Evolutionary conservation across 2,113 vertebrate species (phyloP), one percentile per base, ranked within the genome.

Genomic region (Candoia aspera): DNA sequence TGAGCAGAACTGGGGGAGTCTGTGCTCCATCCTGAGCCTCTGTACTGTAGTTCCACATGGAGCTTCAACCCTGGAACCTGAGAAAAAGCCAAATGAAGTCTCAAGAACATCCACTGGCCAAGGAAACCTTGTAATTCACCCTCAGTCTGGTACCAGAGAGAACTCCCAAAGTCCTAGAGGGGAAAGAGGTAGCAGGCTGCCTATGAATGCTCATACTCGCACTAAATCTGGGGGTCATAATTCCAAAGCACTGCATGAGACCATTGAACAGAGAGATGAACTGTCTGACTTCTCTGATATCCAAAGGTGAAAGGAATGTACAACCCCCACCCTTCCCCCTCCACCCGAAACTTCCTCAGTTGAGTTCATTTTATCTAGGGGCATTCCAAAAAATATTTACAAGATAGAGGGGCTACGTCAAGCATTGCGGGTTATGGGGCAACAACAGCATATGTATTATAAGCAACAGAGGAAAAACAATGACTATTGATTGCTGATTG

Each of bases 381-480:
- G 99, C 99, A 99, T 99, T 99, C 99, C 99, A 99, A 98, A 79
- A 58, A 98, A 98, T 98, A 98, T 98, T 98, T 98, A 98, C 98
- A 97, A 98, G 98, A 98, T 98, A 97, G 97, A 98, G 98, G 98
- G 88, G 96, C 97, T 98, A 97, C 97, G 97, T 98, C 98, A 94
- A 96, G 97, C 97, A 96, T 98, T 98, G 97, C 97, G 97, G 98
- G 97, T 98, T 97, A 94, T 93, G 93, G 93, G 93, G 96, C 95
- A 59, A 85, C 94, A 95, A 94, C 96, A 94, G 91, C 96, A 95
- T 97, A 91, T 73, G 87, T 91, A 90, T 95, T 88, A 86, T 96
- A 95, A 93, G 62, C 96, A 95, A 95, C 94, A 96, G 96, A 97
- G 94, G 94, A 95, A 97, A 94, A 97, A 94, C 95, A 95, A 95